Evolutionary conservation across 2,797 vertebrate genomes (phyloP).

Genomic region (Helicolenus hilgendorfi): DNA sequence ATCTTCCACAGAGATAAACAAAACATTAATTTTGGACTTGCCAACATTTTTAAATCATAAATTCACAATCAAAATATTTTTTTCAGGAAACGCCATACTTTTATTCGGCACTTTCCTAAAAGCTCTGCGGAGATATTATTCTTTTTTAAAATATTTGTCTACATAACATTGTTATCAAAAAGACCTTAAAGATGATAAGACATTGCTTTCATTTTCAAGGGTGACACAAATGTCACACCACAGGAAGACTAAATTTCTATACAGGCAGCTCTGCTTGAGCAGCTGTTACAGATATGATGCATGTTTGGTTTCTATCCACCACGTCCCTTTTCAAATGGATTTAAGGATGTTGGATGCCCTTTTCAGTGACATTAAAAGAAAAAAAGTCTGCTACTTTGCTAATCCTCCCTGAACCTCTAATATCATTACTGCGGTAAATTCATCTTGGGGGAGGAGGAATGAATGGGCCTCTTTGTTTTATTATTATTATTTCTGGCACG

Average conservation of each 20-base stretch:
- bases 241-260: conserved; percentile 37
- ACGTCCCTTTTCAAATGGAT: conserved; percentile 76
- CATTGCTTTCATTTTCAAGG: conserved; percentile 19
- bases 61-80: no score
- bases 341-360: conserved; percentile 82
- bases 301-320: conserved; percentile 61
- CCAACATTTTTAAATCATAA: neutral
- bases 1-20: no score
- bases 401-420: conserved; percentile 86
- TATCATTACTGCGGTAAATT: conserved; percentile 87
- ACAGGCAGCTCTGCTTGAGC: conserved; percentile 27
- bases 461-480: conserved; percentile 89
- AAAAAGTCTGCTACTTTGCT: conserved; percentile 74
- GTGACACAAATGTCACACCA: conserved; percentile 55
- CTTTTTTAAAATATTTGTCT: no score
- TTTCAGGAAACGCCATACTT: no score
- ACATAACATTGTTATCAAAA: no score
- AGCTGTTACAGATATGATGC: conserved; percentile 55
- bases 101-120: no score
- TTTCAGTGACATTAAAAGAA: conserved; percentile 74
- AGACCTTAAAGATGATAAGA: neutral
- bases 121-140: no score
- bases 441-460: conserved; percentile 84
- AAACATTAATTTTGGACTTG: no score
- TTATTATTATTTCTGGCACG: conserved; percentile 91